A percentile compares a stretch with the other conserved stretches of the same genome.
Conservation (phyloP, 2,113 vertebrate species). For the Tupaia chinensis region DNA sequence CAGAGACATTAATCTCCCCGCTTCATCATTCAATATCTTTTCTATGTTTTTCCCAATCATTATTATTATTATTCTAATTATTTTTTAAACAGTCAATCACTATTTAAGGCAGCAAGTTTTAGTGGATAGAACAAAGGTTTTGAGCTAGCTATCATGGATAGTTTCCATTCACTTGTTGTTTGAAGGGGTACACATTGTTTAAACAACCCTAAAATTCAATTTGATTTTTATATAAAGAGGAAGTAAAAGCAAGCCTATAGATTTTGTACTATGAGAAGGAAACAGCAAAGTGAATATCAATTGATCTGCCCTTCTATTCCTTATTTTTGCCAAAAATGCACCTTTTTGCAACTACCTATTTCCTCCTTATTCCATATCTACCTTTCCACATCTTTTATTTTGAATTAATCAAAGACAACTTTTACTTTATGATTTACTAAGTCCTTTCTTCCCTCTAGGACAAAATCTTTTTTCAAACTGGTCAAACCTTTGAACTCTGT, state of each 20-base stretch:
- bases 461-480: background rate
- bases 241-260: background rate
- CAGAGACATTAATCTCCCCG: no score
- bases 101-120: background rate
- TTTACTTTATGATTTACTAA: background rate
- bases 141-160: background rate
- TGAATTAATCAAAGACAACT: background rate
- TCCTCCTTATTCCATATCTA: background rate
- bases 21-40: no score
- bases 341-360: background rate
- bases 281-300: background rate
- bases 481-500: background rate
- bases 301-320: background rate
- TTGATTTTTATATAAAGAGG: background rate
- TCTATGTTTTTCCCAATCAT: no score
- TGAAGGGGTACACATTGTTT: background rate
- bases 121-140: background rate
- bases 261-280: background rate
- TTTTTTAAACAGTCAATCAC: no score
- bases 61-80: no score
- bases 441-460: background rate
- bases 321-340: background rate
- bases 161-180: background rate
- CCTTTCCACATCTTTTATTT: background rate
- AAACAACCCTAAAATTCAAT: background rate